Evolutionary conservation across 2,888 invertebrate genomes (phyloP), one percentile per base, ranked within the genome.

Genomic region (Pseudolycoriella hygida): DNA sequence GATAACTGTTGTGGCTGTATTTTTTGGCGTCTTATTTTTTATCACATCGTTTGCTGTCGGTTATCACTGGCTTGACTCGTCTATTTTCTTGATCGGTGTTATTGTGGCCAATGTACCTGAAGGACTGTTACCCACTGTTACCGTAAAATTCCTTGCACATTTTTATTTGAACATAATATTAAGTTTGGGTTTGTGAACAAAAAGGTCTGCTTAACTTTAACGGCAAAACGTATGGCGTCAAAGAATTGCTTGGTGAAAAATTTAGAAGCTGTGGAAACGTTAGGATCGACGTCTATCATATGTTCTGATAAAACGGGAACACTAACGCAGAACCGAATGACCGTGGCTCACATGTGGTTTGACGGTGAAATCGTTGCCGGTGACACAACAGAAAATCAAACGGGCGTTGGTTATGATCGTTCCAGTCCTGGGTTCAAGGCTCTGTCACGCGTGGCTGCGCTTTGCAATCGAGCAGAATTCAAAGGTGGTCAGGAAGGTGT

Each of bases 81-180:
- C 97, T 55, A 94, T 98, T 67, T 98, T 98, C 79, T 74, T 94
- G 57, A 98, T 98, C 65, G 97, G 97, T 68, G 97, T 98, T 69
- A 98, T 98, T 70, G 97, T 98, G 52, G 98, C 97, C 52, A 98
- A 98, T 69, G 97, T 98, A 56, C 97, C 97, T 38, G 97, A 98
- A 74, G 96, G 97, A 71, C 75, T 97, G 34, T 72, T 98, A 56
- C 97, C 97, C 54, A 98, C 97, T 53, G 97, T 98, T 52, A 98
- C 97, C 47, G 97, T 62, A 92, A 92, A 92, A n/a, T n/a, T n/a
- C n/a, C n/a, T n/a, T n/a, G n/a, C n/a, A n/a, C n/a, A n/a, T n/a
- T n/a, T n/a, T n/a, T n/a, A n/a, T n/a, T n/a, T n/a, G n/a, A n/a
- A n/a, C n/a, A n/a, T n/a, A n/a, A n/a, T n/a, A n/a, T n/a, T 97